These are phyloP conservation scores for Sinella curviseta DNA, from an alignment of 1,140 invertebrate genomes.

Conservation along the genomic window DNA sequence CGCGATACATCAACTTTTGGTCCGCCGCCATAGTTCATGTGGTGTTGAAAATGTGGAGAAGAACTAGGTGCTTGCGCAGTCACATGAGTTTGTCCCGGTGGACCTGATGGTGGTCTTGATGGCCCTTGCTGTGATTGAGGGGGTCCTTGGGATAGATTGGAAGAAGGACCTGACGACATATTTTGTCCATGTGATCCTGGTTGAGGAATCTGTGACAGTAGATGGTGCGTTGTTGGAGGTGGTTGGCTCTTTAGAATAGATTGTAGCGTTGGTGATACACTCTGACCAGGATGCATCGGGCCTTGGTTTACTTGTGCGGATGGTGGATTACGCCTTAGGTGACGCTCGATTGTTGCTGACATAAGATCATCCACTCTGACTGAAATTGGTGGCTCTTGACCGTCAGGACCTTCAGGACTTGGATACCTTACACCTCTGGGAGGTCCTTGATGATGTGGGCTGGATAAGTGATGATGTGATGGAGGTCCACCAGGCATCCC, in stretches of 20 bases:
- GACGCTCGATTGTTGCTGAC: slow-evolving; percentile 72
- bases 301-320: background rate
- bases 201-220: slow-evolving; percentile 22
- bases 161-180: too few relatives aligned
- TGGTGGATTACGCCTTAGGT: slow-evolving; percentile 65
- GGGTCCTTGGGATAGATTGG: too few relatives aligned
- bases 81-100: slow-evolving; percentile 38
- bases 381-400: slow-evolving; percentile 50
- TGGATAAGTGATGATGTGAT: slow-evolving; percentile 24
- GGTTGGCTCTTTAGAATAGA: slow-evolving; percentile 62
- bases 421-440: slow-evolving; percentile 30
- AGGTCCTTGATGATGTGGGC: slow-evolving; percentile 5
- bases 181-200: background rate
- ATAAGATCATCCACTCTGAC: slow-evolving; percentile 74
- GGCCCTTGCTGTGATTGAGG: background rate
- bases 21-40: slow-evolving; percentile 34
- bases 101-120: background rate
- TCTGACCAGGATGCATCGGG: slow-evolving; percentile 52
- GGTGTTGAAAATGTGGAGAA: slow-evolving; percentile 31
- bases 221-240: slow-evolving; percentile 14
- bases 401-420: slow-evolving; percentile 41
- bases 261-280: slow-evolving; percentile 64
- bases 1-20: slow-evolving; percentile 31
- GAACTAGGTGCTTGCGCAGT: slow-evolving; percentile 44
- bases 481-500: background rate